Conservation (phyloP, 2,888 invertebrate genomes). For the Bhutanitis thaidina region DNA sequence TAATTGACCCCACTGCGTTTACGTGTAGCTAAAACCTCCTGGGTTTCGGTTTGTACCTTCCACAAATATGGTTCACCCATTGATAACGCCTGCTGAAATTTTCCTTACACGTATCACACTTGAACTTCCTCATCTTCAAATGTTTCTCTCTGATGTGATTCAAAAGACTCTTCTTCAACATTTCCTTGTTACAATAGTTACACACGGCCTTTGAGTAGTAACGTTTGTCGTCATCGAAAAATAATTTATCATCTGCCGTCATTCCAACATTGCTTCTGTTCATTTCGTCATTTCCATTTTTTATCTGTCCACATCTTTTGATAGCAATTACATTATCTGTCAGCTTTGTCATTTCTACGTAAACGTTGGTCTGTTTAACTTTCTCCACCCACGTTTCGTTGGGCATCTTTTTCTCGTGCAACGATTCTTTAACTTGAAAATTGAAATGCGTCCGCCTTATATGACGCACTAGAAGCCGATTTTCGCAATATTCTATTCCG, state of each 20-base stretch:
- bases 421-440: not conserved
- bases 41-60: not conserved
- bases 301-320: not conserved
- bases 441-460: slow-evolving; percentile 7
- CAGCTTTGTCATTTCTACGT: slow-evolving; percentile 8
- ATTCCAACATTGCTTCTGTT: not conserved
- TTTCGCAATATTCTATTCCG: not conserved
- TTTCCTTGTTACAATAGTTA: slow-evolving; percentile 1
- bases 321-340: slow-evolving; percentile 6
- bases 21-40: too few relatives aligned
- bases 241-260: not conserved
- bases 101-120: not conserved
- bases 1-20: too few relatives aligned
- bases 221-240: not conserved
- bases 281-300: not conserved
- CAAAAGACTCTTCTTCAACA: slow-evolving; percentile 5
- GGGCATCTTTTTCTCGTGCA: not conserved
- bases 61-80: not conserved
- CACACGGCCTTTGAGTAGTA: not conserved
- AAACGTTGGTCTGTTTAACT: not conserved
- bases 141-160: slow-evolving; percentile 3
- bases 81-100: not conserved
- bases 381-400: slow-evolving; percentile 7
- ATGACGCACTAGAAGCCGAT: not conserved
- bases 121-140: not conserved